Conservation (phyloP, 2,113 vertebrate species). For the Leiothrix lutea region DNA sequence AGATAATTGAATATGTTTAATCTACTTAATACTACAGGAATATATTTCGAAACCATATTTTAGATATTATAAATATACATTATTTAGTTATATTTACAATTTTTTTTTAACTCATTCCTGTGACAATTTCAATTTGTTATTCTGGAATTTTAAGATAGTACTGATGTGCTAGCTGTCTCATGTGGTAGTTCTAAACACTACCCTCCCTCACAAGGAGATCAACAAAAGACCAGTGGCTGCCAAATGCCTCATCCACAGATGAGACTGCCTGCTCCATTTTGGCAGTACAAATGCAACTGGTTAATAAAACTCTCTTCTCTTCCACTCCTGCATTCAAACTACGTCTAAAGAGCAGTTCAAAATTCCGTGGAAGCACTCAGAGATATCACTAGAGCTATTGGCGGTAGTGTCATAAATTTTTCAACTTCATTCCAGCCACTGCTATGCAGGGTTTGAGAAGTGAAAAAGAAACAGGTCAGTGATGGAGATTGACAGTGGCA, state of each 20-base stretch:
- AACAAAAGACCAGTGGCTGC: rapidly evolving
- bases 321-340: neutral
- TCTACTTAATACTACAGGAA: neutral
- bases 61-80: neutral
- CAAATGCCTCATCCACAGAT: neutral
- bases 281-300: neutral
- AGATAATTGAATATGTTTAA: neutral
- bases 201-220: neutral
- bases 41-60: neutral
- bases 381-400: neutral
- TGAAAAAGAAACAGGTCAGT: neutral
- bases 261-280: rapidly evolving
- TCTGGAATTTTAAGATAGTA: neutral
- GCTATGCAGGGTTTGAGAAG: neutral
- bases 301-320: neutral
- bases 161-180: neutral
- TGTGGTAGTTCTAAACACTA: neutral
- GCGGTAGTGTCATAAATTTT: neutral
- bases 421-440: neutral
- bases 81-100: neutral
- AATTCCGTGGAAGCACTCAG: neutral
- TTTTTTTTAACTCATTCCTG: neutral
- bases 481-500: neutral
- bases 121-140: neutral
- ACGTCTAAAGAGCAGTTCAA: neutral